Percentiles rank a stretch among this genome's conserved stretches.
These are phyloP conservation scores for Neoscelio sp. DNA, from an alignment of 2,888 invertebrate genomes.

Conservation along the genomic window DNA sequence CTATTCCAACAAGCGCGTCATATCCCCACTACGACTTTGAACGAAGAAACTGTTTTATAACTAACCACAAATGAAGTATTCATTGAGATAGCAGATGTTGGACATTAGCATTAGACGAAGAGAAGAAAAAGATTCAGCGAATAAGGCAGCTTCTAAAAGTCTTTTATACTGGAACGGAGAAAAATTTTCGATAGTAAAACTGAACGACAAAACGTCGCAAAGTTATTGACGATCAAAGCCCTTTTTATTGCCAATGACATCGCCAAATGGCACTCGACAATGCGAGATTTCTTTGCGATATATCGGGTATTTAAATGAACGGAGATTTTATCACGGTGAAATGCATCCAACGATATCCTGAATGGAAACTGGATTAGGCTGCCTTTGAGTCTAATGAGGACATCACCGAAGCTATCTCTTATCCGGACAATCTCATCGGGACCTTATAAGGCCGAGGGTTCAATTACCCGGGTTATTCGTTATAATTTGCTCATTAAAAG, in stretches of 20 bases:
- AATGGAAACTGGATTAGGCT: constrained; percentile 56
- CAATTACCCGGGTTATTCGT: constrained; percentile 54
- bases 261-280: constrained; percentile 23
- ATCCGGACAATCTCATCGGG: constrained; percentile 57
- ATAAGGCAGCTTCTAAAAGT: background rate
- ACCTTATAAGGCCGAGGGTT: constrained; percentile 58
- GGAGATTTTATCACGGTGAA: constrained; percentile 46
- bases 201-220: constrained; percentile 8
- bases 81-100: constrained; percentile 34
- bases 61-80: constrained; percentile 48
- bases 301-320: constrained; percentile 40
- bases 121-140: constrained; percentile 10
- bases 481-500: constrained; percentile 63
- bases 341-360: constrained; percentile 49
- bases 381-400: constrained; percentile 58
- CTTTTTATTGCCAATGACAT: constrained; percentile 38
- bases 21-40: constrained; percentile 32
- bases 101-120: constrained; percentile 11
- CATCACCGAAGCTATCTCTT: constrained; percentile 59
- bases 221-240: constrained; percentile 8
- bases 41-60: constrained; percentile 42
- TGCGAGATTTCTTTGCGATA: constrained; percentile 31
- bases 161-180: no score
- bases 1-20: constrained; percentile 57
- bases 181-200: no score